A percentile compares a stretch with the other conserved stretches of the same genome.
phyloP scores from a whole-genome alignment of 2,113 vertebrate species.

The Turdus rufiventris region DNA sequence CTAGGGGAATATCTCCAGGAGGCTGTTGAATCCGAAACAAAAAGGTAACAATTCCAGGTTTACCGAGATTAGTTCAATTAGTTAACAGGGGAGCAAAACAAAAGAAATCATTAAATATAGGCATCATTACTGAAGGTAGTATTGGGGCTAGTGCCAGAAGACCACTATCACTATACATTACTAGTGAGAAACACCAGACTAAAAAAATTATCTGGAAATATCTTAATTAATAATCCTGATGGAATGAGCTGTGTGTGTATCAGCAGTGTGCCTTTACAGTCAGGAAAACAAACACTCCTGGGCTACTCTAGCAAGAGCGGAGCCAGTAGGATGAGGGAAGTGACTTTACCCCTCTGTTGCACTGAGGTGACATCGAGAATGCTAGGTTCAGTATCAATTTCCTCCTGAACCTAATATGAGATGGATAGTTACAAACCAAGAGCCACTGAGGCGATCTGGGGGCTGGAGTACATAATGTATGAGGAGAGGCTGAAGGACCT shows the following conservation, averaged over 20 bases:
- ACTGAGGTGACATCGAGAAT: not conserved
- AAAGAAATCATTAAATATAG: not conserved
- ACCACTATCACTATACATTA: not conserved
- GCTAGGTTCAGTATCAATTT: not conserved
- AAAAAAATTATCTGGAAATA: not conserved
- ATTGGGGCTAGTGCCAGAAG: not conserved
- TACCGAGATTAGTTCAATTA: not conserved
- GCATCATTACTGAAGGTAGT: not conserved
- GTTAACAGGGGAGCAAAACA: not conserved
- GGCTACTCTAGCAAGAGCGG: not conserved
- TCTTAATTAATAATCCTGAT: not conserved
- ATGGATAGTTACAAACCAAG: not conserved
- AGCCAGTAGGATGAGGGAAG: not conserved
- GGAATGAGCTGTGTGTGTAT: not conserved
- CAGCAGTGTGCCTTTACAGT: not conserved
- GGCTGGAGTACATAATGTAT: fast-evolving
- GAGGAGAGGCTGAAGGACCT: not conserved
- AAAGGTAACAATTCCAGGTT: not conserved
- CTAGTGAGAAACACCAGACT: not conserved
- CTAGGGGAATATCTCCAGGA: not conserved
- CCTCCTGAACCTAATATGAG: not conserved
- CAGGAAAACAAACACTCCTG: not conserved
- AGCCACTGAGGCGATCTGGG: not conserved
- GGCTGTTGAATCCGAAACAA: not conserved
- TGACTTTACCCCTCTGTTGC: not conserved